Base-by-base conservation (phyloP, 2,113 vertebrate genomes). In the Amazona guildingii region DNA sequence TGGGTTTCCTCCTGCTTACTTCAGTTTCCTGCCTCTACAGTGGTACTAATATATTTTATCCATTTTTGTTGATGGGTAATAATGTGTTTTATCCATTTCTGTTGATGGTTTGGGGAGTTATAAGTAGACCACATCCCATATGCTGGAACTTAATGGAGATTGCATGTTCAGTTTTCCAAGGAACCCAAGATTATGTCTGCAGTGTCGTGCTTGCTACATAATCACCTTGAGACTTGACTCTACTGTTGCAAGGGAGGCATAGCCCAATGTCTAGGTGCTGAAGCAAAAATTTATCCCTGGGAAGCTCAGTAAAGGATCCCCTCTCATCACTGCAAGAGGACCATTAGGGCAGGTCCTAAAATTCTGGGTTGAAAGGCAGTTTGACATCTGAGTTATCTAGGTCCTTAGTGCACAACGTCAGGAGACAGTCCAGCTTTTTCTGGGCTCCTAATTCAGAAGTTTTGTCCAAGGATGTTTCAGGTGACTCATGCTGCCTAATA, bases 121-220 rank as follows among this genome's bases (percentile, higher is more conserved):
- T 10, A 69, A 79, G 46, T 1, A 8, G 43, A 46, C 33, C 19
- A 35, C 15, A 43, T 83, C n/a, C 55, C 31, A 44, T 33, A 29
- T 83, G 24, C 62, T 79, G 67, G 27, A 59, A 70, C 24, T 68
- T 91, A 67, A 57, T 17, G 46, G 37, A 83, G 35, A 68, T 31
- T 27, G 18, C 1, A 0, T 41, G 13, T 76, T 76, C 0, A 1
- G 14, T 66, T 84, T 84, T 72, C 37, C 18, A 33, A 63, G 66
- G 25, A 85, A 27, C 21, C 16, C 11, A 72, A 35, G 35, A 63
- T 13, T 48, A 63, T 2, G 4, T 41, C 33, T 73, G 48, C 39
- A 57, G n/a, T 51, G 19, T 68, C 25, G 5, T 27, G 21, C 25
- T 76, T 88, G 48, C 46, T 91, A 49, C 29, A 31, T 67, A 39